Evolutionary conservation across 2,888 invertebrate species (phyloP), one percentile per base, ranked within the genome.

Genomic region (Ectropis crepuscularia): DNA sequence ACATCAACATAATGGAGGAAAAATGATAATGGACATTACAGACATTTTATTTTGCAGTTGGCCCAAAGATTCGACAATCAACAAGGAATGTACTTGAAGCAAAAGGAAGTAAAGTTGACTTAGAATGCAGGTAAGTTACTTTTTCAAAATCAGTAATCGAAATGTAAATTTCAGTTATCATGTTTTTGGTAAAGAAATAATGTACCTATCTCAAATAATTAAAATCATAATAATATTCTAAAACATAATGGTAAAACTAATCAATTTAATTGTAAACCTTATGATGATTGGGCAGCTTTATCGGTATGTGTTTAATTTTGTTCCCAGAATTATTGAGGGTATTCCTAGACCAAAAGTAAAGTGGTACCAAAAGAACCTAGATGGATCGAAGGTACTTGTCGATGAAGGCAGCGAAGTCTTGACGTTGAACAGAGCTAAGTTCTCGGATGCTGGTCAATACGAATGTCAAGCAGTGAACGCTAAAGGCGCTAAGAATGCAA

Each of bases 371-470:
- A 47, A 28, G 7, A 47, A 47, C 7, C 7, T 6, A 8, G 6
- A 12, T 47, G 8, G 9, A 8, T 47, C 8, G 8, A 16, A 12
- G 5, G 4, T 6, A 7, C 6, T 47, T 4, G 6, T 10, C 6
- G 47, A 16, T 9, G 16, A 16, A 10, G 16, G 5, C 16, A 28
- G 57, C 5, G 61, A 67, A 48, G 54, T 63, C 37, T 51, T 67
- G 6, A 42, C 7, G 6, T 12, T 59, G 0, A 11, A 46, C 11
- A 48, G 12, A 6, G 48, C 51, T 7, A 39, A 12, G 0, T 46
- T 61, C 2, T 16, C 28, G 16, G 49, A 67, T n/a, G 54, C 60
- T 4, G 64, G 67, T n/a, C 41, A 11, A 8, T 69, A 67, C 42
- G 28, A 50, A 39, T 63, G 66, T 37, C 8, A 62, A 5, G 65